Base-by-base conservation (phyloP, 2,797 vertebrate genomes). In the Anisognathus igniventris region DNA sequence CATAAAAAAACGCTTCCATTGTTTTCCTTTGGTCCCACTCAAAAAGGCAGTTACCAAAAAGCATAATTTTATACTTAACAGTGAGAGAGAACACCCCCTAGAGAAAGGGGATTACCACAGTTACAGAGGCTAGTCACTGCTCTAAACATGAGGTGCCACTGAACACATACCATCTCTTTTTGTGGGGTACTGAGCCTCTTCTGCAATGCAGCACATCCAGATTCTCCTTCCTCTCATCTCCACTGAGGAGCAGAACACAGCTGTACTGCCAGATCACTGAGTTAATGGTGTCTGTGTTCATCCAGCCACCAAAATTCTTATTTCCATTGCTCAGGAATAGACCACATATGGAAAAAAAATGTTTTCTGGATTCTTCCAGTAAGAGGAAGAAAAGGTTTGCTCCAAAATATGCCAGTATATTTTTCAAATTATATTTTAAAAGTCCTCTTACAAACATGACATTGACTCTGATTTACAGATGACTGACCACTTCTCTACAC, bases 361-460 rank as follows among this genome's bases (percentile, higher is more conserved):
- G 9, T 9, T 76, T 74, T 60, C 45, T 90, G 17, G 3, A 31
- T 53, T 62, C 40, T 77, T 66, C 66, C 65, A 71, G 37, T 16
- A 68, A 78, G 51, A 81, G 30, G 21, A 20, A 23, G 22, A 78
- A 39, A 73, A 42, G 42, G 37, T 23, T 45, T 66, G 8, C 57
- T 77, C 53, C 51, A 75, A 88, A 86, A 67, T 60, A 78, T 1
- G 21, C 10, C 64, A 60, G 5, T 30, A 18, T 20, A 30, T 14
- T 39, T 88, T 84, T 64, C 74, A 81, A 84, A 84, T 65, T 79
- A 9, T 20, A 64, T 86, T 57, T 77, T 56, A 4, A 18, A 94
- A 71, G 20, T 64, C n/a, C 3, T 72, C n/a, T 45, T 67, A 67
- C 27, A 91, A 85, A 86, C 13, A 72, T 18, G 20, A 54, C 9